Evolutionary conservation across 2,888 invertebrate genomes (phyloP).

Genomic region (Ferdinandea cuprea): DNA sequence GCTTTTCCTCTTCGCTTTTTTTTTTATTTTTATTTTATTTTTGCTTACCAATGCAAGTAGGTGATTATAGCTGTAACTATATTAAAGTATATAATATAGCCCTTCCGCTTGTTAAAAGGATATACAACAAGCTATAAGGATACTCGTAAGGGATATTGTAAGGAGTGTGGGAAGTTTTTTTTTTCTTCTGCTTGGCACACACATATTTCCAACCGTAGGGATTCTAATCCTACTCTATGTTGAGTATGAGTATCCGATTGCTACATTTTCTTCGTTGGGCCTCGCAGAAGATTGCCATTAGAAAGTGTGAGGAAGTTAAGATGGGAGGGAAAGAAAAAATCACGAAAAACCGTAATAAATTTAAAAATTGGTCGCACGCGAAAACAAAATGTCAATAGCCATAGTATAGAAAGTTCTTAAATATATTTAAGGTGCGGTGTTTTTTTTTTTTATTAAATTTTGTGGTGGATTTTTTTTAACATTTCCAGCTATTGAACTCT

Average conservation of each 20-base stretch:
- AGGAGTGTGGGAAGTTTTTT: constrained; percentile 46
- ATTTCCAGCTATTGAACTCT: constrained; percentile 51
- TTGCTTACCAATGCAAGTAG: constrained; percentile 51
- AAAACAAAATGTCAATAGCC: too few relatives aligned
- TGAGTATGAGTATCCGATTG: constrained; percentile 42
- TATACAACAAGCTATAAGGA: constrained; percentile 46
- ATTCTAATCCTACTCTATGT: constrained; percentile 30
- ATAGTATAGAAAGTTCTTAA: background rate
- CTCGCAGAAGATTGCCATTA: constrained; percentile 9
- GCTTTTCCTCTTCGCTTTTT: background rate
- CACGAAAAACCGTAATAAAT: constrained; percentile 40
- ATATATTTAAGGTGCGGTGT: constrained; percentile 4
- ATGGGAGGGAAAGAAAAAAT: constrained; percentile 12
- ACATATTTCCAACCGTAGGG: constrained; percentile 13
- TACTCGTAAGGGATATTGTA: constrained; percentile 54
- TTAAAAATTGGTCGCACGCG: constrained; percentile 16
- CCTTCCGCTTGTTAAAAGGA: constrained; percentile 56
- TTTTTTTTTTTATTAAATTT: constrained; percentile 17
- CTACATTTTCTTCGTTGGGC: constrained; percentile 2
- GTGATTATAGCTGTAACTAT: constrained; percentile 43
- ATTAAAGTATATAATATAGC: constrained; percentile 33
- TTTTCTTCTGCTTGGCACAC: constrained; percentile 3
- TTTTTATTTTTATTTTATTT: constrained; percentile 1
- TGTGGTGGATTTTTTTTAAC: constrained; percentile 35
- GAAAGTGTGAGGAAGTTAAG: background rate